Conservation (phyloP, 2,797 vertebrate species). For the Selene dorsalis region DNA sequence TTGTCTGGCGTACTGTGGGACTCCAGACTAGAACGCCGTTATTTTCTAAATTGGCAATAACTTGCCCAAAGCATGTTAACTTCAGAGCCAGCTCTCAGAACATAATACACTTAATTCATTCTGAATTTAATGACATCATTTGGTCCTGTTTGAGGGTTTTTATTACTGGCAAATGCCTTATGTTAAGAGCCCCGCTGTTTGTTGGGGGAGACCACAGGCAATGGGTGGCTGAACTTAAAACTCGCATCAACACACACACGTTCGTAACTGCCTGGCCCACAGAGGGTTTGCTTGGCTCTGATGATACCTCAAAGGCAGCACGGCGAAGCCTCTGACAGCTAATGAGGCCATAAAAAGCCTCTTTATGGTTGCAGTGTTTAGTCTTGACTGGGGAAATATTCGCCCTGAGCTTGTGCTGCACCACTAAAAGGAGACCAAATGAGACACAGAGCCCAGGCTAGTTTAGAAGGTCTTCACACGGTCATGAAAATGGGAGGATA, state of each 20-base stretch:
- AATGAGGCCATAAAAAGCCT: slow-evolving; percentile 83
- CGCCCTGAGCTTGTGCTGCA: slow-evolving; percentile 68
- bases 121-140: slow-evolving; percentile 82
- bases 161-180: slow-evolving; percentile 76
- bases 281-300: slow-evolving; percentile 72
- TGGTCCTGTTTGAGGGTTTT: slow-evolving; percentile 76
- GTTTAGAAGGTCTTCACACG: slow-evolving; percentile 69
- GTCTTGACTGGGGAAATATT: slow-evolving; percentile 79
- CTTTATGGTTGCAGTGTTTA: slow-evolving; percentile 81
- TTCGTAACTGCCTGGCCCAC: slow-evolving; percentile 57
- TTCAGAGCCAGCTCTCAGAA: slow-evolving; percentile 77
- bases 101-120: slow-evolving; percentile 81
- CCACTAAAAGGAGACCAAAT: slow-evolving; percentile 71
- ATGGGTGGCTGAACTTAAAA: slow-evolving; percentile 60
- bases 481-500: slow-evolving; percentile 49
- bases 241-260: slow-evolving; percentile 40
- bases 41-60: slow-evolving; percentile 82
- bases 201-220: slow-evolving; percentile 74
- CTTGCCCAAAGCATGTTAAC: slow-evolving; percentile 72
- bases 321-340: slow-evolving; percentile 77
- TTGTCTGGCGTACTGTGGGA: slow-evolving; percentile 68
- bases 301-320: slow-evolving; percentile 81
- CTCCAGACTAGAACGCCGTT: slow-evolving; percentile 66
- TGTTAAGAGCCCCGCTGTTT: slow-evolving; percentile 70
- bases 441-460: slow-evolving; percentile 60